Evolutionary conservation across 1,140 invertebrate genomes (phyloP), one percentile per base, ranked within the genome.

Genomic region (Drosophila nigromelanica): DNA sequence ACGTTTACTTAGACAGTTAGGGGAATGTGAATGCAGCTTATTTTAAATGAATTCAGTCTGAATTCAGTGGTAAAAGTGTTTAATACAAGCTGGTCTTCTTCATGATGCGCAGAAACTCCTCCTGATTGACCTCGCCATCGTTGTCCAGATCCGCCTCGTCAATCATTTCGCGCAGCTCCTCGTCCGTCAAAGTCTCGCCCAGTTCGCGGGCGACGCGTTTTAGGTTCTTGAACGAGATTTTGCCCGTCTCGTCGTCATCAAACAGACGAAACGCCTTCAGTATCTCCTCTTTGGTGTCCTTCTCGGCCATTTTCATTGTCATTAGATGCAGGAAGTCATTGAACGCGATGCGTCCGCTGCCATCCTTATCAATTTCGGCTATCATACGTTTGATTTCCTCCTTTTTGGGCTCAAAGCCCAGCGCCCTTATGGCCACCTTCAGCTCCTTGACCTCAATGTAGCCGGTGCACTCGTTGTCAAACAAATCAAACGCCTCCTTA

Each of bases 81-180:
- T 92, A 99, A 93, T 99, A 99, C 12, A 99, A 93, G 93, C 97
- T 98, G 54, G 98, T 99, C 93, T 99, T 99, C 91, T 99, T 99
- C 98, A 99, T 99, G 30, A 99, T 98, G 76, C 96, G 93, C 30
- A 98, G 92, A 92, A 99, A 99, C 91, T 99, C 98, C 75, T 98
- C 97, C 92, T 98, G 96, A 87, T 97, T 98, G 48, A 99, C 97
- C 93, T 98, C 97, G 4, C 97, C 98, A 93, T 99, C 98, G 18
- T 97, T 97, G 94, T 99, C 98, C 86, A 96, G 93, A 92, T 99
- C 98, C 33, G 98, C 98, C 93, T 99, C 98, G 89, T 98, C 96
- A 71, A 99, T 99, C 98, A 99, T 99, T 93, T 99, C 98, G 92
- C 98, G 95, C 3, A 99, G 91, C 92, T 99, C 98, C 58, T 99